phyloP scores from a whole-genome alignment of 2,888 invertebrate species.

The Ephialtes manifestator region DNA sequence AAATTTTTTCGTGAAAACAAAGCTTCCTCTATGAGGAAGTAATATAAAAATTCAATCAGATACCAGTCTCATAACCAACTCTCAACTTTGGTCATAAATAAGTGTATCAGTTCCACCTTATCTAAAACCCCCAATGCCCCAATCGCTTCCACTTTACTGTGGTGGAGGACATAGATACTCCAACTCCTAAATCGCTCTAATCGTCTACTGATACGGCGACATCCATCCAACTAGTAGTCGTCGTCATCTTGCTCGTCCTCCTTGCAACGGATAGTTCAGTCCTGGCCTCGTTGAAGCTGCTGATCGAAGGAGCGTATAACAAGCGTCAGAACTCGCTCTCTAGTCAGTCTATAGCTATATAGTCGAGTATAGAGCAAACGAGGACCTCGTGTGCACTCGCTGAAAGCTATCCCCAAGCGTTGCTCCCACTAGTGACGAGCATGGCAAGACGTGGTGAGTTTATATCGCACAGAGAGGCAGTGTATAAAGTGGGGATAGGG shows the following conservation, averaged over 20 bases:
- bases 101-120: background rate
- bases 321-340: conserved; percentile 67
- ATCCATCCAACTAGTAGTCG: conserved; percentile 49
- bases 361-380: conserved; percentile 4
- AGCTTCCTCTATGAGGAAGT: too few relatives aligned
- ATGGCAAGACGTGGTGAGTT: conserved; percentile 25
- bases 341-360: conserved; percentile 17
- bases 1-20: too few relatives aligned
- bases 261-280: conserved; percentile 39
- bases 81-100: background rate
- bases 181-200: conserved; percentile 37
- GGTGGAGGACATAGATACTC: background rate
- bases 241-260: conserved; percentile 9
- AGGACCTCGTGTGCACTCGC: conserved; percentile 13
- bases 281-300: conserved; percentile 69
- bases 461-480: conserved; percentile 33
- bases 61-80: background rate
- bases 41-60: background rate
- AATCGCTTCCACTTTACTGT: background rate
- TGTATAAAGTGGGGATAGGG: background rate
- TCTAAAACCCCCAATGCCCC: background rate
- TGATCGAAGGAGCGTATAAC: conserved; percentile 63
- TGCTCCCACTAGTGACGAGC: conserved; percentile 8
- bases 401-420: conserved; percentile 11
- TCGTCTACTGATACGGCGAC: conserved; percentile 53